Percentiles rank a stretch among this genome's conserved stretches.
These are phyloP conservation scores for Drosophila borealis DNA, from an alignment of 2,888 invertebrate species.

Conservation along the genomic window DNA sequence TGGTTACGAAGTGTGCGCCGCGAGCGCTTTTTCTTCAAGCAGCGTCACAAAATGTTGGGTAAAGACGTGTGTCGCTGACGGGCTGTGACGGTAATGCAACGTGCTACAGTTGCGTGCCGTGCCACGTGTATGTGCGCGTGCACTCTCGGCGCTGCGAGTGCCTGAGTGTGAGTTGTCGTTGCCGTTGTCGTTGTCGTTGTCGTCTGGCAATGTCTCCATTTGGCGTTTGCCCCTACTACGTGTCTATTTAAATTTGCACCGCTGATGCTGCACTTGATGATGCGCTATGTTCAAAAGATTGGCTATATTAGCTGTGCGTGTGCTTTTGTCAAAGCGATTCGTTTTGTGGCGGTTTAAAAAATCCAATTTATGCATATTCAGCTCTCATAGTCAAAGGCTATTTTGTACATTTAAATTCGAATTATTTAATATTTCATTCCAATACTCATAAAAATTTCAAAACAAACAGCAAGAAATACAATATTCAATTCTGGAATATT, in stretches of 20 bases:
- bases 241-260: constrained; percentile 27
- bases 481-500: no score
- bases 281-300: neutral
- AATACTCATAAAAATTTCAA: no score
- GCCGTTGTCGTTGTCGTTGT: constrained; percentile 16
- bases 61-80: constrained; percentile 39
- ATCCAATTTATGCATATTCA: no score
- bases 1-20: constrained; percentile 37
- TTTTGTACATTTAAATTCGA: no score
- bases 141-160: no score
- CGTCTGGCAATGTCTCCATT: constrained; percentile 44
- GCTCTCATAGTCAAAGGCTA: no score
- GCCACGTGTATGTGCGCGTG: neutral
- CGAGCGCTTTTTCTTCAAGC: constrained; percentile 37
- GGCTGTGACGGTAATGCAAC: constrained; percentile 45
- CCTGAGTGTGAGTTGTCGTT: neutral
- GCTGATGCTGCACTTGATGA: constrained; percentile 30
- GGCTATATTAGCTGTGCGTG: constrained; percentile 12
- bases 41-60: constrained; percentile 25
- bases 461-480: no score
- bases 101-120: constrained; percentile 31
- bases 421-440: no score
- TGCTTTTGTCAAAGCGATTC: no score
- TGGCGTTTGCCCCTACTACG: constrained; percentile 29
- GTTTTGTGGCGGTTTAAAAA: no score